These are phyloP conservation scores for Lanistes nyassanus DNA, from an alignment of 1,140 invertebrate species.

Conservation along the genomic window DNA sequence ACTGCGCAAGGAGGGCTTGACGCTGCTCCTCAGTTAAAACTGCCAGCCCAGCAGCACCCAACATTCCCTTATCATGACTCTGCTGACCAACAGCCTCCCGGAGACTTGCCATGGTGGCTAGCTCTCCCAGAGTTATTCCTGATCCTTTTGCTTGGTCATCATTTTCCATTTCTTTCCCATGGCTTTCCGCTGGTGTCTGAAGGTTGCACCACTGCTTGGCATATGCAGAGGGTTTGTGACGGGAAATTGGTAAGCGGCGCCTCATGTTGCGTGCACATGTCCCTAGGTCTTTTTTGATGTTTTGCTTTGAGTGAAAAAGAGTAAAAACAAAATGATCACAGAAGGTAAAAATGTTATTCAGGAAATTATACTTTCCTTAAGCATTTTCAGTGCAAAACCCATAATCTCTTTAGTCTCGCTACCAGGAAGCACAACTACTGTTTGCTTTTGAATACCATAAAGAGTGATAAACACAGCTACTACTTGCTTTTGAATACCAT, in stretches of 20 bases:
- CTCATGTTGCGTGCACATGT: slow-evolving; percentile 38
- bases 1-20: slow-evolving; percentile 26
- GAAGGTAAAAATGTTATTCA: too few relatives aligned
- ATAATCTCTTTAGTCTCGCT: too few relatives aligned
- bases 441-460: too few relatives aligned
- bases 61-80: slow-evolving; percentile 18
- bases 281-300: slow-evolving; percentile 35
- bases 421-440: too few relatives aligned
- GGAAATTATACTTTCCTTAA: too few relatives aligned
- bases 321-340: not conserved
- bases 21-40: slow-evolving; percentile 28
- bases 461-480: too few relatives aligned
- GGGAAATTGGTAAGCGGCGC: slow-evolving; percentile 24
- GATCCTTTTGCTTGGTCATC: slow-evolving; percentile 11
- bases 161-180: slow-evolving; percentile 20
- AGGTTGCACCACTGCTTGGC: slow-evolving; percentile 23
- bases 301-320: slow-evolving; percentile 28
- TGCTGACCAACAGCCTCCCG: slow-evolving; percentile 29
- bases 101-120: slow-evolving; percentile 31
- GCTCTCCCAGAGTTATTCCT: slow-evolving; percentile 30
- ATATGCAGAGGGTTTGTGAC: slow-evolving; percentile 13
- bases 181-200: slow-evolving; percentile 12
- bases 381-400: too few relatives aligned
- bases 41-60: slow-evolving; percentile 13
- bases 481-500: too few relatives aligned